Evolutionary conservation across 2,888 invertebrate species (phyloP).

Genomic region (Athalia rosae): DNA sequence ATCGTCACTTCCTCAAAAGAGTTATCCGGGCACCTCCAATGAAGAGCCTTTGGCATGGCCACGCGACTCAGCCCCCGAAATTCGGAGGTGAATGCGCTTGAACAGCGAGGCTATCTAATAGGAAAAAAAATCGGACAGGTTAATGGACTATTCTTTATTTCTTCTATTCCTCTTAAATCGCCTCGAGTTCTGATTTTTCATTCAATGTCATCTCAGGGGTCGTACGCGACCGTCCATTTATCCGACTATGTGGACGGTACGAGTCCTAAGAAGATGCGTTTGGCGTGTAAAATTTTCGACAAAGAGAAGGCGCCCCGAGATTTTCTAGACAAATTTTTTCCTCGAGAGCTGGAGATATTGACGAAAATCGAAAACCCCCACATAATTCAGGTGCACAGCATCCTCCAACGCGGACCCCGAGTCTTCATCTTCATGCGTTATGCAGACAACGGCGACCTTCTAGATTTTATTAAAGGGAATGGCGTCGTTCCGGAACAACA

Average conservation of each 20-base stretch:
- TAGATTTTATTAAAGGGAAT: conserved; percentile 88
- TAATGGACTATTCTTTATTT: not conserved
- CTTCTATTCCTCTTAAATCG: not conserved
- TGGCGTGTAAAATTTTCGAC: conserved; percentile 94
- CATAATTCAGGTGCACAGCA: conserved; percentile 92
- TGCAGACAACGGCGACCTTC: conserved; percentile 92
- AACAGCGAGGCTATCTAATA: conserved; percentile 88
- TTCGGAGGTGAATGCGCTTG: conserved; percentile 90
- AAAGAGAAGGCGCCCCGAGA: conserved; percentile 91
- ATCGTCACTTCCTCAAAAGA: not conserved
- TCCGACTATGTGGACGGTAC: conserved; percentile 87
- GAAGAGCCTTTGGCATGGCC: conserved; percentile 77
- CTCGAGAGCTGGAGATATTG: conserved; percentile 92
- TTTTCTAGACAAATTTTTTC: conserved; percentile 94
- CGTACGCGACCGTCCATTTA: conserved; percentile 92
- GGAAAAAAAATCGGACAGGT: conserved; percentile 88
- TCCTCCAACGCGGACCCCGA: conserved; percentile 86
- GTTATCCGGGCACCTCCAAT: conserved; percentile 55
- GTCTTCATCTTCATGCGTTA: conserved; percentile 93
- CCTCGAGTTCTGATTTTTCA: not conserved
- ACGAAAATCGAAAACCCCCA: conserved; percentile 93
- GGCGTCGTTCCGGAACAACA: conserved; percentile 87
- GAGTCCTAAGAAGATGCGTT: conserved; percentile 82
- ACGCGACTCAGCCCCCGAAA: conserved; percentile 84
- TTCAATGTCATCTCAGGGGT: conserved; percentile 78